These are phyloP conservation scores for Polyodon spathula DNA, from an alignment of 2,113 vertebrate species.

Conservation along the genomic window DNA sequence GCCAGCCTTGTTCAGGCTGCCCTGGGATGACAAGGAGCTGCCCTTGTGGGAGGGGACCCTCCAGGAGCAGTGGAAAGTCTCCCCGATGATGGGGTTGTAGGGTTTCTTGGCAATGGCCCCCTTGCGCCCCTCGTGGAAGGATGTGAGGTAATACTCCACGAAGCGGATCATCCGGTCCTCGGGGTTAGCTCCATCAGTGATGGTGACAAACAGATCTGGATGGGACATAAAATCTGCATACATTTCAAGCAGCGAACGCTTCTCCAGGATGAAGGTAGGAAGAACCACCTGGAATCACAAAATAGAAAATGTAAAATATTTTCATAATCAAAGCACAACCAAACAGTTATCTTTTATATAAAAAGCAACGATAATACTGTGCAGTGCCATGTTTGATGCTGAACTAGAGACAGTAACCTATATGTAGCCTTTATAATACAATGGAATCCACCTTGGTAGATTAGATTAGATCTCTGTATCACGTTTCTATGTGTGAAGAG, in stretches of 20 bases:
- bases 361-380: background rate
- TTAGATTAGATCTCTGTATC: too few species aligned
- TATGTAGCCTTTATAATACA: too few species aligned
- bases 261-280: constrained; percentile 95
- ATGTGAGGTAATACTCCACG: constrained; percentile 96
- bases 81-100: constrained; percentile 96
- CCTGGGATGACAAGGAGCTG: constrained; percentile 22
- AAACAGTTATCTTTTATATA: background rate
- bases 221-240: constrained; percentile 98
- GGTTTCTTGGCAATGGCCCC: constrained; percentile 96
- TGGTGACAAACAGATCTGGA: constrained; percentile 81
- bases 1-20: constrained; percentile 27
- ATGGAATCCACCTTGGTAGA: too few species aligned
- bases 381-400: too few species aligned
- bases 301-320: background rate
- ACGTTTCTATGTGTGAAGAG: too few species aligned
- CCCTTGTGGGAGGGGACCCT: constrained; percentile 47
- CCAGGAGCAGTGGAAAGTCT: constrained; percentile 97
- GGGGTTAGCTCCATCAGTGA: constrained; percentile 65
- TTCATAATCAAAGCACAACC: background rate
- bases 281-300: constrained; percentile 75
- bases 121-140: constrained; percentile 94
- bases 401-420: too few species aligned
- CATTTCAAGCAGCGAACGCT: constrained; percentile 94
- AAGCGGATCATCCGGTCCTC: constrained; percentile 94